Evolutionary conservation across 2,797 vertebrate species (phyloP).

Genomic region (Anguilla megastoma): DNA sequence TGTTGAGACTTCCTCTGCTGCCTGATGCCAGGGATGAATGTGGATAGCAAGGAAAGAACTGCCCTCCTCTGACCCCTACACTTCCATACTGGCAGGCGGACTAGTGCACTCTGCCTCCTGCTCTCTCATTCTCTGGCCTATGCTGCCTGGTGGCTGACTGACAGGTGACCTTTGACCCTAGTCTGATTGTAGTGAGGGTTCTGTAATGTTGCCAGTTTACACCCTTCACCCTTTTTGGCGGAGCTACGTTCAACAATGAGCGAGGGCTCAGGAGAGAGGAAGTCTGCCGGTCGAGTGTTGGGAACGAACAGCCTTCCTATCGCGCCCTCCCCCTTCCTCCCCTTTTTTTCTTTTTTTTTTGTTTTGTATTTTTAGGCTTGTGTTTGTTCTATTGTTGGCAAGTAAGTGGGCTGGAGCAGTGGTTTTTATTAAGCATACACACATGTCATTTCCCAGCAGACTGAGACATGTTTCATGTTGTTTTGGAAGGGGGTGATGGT

Average conservation of each 20-base stretch:
- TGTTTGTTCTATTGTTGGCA: slow-evolving; percentile 49
- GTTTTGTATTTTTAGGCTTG: slow-evolving; percentile 46
- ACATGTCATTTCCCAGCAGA: slow-evolving; percentile 17
- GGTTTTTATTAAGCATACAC: slow-evolving; percentile 24
- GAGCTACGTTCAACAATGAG: slow-evolving; percentile 39
- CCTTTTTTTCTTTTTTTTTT: neutral
- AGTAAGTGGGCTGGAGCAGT: slow-evolving; percentile 29
- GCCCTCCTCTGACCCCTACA: slow-evolving; percentile 22
- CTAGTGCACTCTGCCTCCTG: neutral
- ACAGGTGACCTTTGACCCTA: slow-evolving; percentile 11
- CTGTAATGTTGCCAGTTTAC: slow-evolving; percentile 26
- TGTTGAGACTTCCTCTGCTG: neutral
- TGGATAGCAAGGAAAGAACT: slow-evolving; percentile 28
- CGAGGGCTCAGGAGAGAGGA: slow-evolving; percentile 43
- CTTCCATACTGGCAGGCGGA: neutral
- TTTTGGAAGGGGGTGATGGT: slow-evolving; percentile 19
- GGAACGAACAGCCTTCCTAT: slow-evolving; percentile 39
- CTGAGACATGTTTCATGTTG: neutral
- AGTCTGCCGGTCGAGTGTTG: slow-evolving; percentile 38
- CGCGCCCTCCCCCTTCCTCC: slow-evolving; percentile 40
- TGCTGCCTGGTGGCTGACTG: neutral
- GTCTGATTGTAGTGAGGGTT: slow-evolving; percentile 1
- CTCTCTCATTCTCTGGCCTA: neutral
- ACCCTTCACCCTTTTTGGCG: slow-evolving; percentile 14
- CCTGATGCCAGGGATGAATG: slow-evolving; percentile 19